Base-by-base conservation (phyloP, 1,140 invertebrate species). In the Cydia fagiglandana region DNA sequence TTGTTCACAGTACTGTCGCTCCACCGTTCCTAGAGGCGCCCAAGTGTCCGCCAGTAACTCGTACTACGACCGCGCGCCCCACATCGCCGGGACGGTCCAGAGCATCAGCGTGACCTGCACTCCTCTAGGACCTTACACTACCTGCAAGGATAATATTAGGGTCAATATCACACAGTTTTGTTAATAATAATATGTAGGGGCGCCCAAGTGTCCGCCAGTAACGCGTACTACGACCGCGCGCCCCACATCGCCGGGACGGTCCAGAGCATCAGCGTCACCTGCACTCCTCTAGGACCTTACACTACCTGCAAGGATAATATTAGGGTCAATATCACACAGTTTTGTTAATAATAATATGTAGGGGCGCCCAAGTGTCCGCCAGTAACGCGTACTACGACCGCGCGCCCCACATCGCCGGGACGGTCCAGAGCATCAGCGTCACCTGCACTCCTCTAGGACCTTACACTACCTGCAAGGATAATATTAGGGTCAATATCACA, bases 141-240 rank as follows among this genome's bases (percentile, higher is more conserved):
- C 17, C 1, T 61, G 56, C 56, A 9, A 61, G 1, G 17, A 20
- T 2, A 15, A 6, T 20, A 61, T 61, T 1, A 61, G 9, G 3
- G 20, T 61, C 56, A 61, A 61, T 61, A 12, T 61, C 7, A 61
- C 56, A 7, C 56, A 61, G 17, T 61, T 61, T 61, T 61, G 56
- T 61, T 56, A 20, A 56, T 56, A 41, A n/a, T n/a, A n/a, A n/a
- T n/a, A n/a, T n/a, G 0, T 7, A 17, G 10, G 7, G 53, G 53
- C 13, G 7, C n/a, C 3, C 17, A 4, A 6, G 56, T 61, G n/a
- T 17, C 24, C 0, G 56, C 56, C 17, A 24, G 17, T 6, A 61
- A 61, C 56, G 0, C 56, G 0, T 24, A 20, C 17, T 2, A 24
- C 17, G 56, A 61, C 56, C 56, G 56, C 17, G 17, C n/a, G 5